These are phyloP conservation scores for Cephalopachus bancanus DNA, from an alignment of 2,797 vertebrate genomes.

Conservation along the genomic window DNA sequence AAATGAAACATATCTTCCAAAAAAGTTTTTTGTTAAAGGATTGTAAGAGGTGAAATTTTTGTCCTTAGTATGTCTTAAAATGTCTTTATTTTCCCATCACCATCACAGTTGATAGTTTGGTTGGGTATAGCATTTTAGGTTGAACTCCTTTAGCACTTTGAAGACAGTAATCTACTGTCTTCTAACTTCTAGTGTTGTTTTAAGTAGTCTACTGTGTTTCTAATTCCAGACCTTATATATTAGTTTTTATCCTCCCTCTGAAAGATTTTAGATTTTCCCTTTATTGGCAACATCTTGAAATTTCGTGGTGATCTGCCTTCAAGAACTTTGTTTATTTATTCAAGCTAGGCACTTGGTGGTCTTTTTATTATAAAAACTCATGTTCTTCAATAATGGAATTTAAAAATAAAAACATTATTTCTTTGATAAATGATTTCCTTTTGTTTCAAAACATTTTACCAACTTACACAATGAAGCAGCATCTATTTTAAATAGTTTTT, in stretches of 20 bases:
- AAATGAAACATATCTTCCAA: background rate
- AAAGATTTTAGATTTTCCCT: background rate
- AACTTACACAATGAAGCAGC: background rate
- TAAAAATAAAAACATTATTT: background rate
- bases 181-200: background rate
- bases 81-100: background rate
- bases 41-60: background rate
- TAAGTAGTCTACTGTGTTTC: background rate
- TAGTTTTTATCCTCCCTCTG: background rate
- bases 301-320: background rate
- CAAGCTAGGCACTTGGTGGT: background rate
- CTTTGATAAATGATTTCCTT: background rate
- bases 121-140: background rate
- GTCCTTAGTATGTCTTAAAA: background rate
- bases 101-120: background rate
- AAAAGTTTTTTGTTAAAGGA: background rate
- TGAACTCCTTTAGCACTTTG: background rate
- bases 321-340: background rate
- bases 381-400: background rate
- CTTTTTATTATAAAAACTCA: background rate
- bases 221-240: background rate
- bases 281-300: background rate
- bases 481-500: background rate
- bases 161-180: background rate
- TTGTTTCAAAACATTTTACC: background rate